Evolutionary conservation across 2,888 invertebrate genomes (phyloP), one percentile per base, ranked within the genome.

Genomic region (Eilema caniola): DNA sequence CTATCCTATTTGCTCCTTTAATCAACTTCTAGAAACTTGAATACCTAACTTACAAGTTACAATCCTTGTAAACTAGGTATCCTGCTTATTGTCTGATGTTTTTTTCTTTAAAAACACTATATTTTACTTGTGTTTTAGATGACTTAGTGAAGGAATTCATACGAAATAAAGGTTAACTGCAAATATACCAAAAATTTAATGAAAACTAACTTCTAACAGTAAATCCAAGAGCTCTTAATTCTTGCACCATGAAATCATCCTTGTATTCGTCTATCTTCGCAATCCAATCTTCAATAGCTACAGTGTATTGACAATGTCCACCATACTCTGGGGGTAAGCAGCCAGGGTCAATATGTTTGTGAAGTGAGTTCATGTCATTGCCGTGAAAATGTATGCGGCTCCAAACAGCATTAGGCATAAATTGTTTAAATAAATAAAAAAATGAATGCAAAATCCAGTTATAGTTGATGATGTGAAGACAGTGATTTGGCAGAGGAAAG

Each of bases 371-470:
- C 83, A 93, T 87, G 65, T 93, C 91, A 47, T 88, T 88, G 2
- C 94, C 94, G 72, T 95, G 95, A 84, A 95, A 95, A 78, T 91
- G 89, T 2, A 95, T 79, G 0, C 93, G 91, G 62, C 96, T 95
- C 86, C 96, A 96, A 92, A 97, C 97, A 8, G 95, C 92, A 10
- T 96, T 92, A 71, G 97, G 97, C 56, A 98, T 93, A 74, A 98
- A 96, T 23, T 98, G 97, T 86, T 97, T 97, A 89, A 98, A 98
- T 47, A 98, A 95, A 78, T 97, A 96, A 88, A 97, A 97, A 70
- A 97, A 96, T 24, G 97, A 96, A 87, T 97, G 97, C 80, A 98
- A 97, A 3, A 97, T 92, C 97, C 97, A 97, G 64, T 97, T 97
- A 90, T 98, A 97, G 87, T 97, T 96, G 5, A 98, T 95, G 65